Evolutionary conservation across 2,888 invertebrate species (phyloP).

Genomic region (Stomorhina lunata): DNA sequence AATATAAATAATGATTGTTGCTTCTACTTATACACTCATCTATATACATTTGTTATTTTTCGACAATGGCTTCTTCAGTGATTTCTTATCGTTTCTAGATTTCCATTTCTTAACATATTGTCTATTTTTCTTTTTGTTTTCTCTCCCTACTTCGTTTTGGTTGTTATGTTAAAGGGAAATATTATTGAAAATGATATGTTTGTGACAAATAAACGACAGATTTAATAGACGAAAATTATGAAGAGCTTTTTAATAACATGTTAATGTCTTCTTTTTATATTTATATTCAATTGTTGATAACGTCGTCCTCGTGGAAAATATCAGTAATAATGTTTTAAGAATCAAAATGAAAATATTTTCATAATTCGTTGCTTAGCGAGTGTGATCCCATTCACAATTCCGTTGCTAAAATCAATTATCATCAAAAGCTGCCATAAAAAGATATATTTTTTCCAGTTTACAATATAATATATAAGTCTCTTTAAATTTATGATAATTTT

Average conservation of each 20-base stretch:
- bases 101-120: neutral
- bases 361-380: no score
- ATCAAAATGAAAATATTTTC: no score
- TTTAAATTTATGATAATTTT: no score
- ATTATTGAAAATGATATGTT: neutral
- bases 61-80: neutral
- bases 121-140: neutral
- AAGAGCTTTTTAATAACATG: neutral
- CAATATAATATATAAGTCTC: no score
- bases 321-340: no score
- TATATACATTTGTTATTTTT: no score
- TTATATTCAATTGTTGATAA: no score
- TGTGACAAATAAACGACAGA: neutral
- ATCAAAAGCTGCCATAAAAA: no score
- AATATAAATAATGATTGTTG: slow-evolving; percentile 28
- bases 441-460: no score
- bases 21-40: neutral
- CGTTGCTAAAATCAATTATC: no score
- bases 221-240: neutral
- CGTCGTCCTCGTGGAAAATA: no score
- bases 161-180: neutral
- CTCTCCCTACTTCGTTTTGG: neutral
- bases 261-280: neutral
- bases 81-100: neutral
- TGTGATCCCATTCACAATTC: no score